Percentiles rank a stretch among this genome's conserved stretches.
These are phyloP conservation scores for Scomberomorus guttatus DNA, from an alignment of 2,797 vertebrate genomes.

Conservation along the genomic window DNA sequence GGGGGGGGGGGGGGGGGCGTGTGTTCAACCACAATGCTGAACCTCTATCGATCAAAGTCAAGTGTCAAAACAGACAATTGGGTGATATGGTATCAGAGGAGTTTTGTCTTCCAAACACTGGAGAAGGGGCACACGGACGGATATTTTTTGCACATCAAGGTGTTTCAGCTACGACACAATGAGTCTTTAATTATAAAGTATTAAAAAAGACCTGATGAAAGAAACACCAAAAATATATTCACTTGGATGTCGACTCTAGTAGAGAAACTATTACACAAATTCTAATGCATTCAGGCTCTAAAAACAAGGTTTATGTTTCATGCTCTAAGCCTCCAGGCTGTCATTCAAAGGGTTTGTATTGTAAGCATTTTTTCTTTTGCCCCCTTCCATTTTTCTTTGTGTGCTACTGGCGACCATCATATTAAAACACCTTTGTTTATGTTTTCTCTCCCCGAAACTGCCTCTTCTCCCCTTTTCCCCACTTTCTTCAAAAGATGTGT, in stretches of 20 bases:
- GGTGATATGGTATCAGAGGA: constrained; percentile 62
- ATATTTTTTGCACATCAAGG: background rate
- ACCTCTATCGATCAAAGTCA: constrained; percentile 84
- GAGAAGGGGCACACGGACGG: background rate
- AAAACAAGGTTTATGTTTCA: constrained; percentile 65
- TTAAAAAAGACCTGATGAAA: constrained; percentile 30
- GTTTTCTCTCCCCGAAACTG: constrained; percentile 63
- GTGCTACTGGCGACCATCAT: constrained; percentile 76
- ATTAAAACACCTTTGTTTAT: constrained; percentile 81
- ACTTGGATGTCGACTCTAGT: constrained; percentile 36
- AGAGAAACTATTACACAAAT: constrained; percentile 45
- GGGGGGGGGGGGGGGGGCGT: constrained; percentile 64
- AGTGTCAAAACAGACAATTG: constrained; percentile 82
- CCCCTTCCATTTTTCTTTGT: constrained; percentile 53
- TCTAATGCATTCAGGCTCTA: constrained; percentile 58
- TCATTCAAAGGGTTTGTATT: constrained; percentile 78
- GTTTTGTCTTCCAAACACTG: constrained; percentile 57
- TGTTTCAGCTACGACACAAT: constrained; percentile 15
- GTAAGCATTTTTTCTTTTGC: constrained; percentile 79
- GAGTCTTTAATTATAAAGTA: constrained; percentile 42
- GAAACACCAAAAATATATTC: constrained; percentile 25
- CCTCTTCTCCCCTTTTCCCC: constrained; percentile 62
- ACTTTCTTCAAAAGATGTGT: constrained; percentile 78
- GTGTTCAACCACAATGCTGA: constrained; percentile 76
- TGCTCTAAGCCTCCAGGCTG: constrained; percentile 66